A percentile compares a stretch with the other conserved stretches of the same genome.
Conservation (phyloP, 2,797 vertebrate genomes). For the Siniperca obscura region DNA sequence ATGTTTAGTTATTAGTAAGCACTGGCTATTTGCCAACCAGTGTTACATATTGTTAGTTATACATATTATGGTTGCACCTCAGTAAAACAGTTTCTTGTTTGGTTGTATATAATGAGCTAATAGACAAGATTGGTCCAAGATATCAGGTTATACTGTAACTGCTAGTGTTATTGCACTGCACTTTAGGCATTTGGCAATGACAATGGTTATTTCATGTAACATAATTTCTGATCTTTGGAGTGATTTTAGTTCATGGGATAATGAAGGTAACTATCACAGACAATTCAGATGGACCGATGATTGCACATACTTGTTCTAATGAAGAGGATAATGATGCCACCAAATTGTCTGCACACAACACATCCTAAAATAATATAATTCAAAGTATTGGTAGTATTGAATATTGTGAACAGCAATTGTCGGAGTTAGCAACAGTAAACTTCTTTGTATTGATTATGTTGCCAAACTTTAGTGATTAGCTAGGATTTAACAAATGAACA, state of each 20-base stretch:
- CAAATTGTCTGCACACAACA: neutral
- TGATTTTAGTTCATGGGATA: neutral
- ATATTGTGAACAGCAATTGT: too few species aligned
- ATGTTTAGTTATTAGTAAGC: constrained; percentile 23
- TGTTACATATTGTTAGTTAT: neutral
- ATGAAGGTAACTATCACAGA: neutral
- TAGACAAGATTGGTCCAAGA: neutral
- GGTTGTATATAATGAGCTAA: neutral
- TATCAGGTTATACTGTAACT: neutral
- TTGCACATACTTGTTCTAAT: neutral
- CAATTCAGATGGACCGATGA: neutral
- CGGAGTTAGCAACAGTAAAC: too few species aligned
- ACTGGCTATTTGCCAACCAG: neutral
- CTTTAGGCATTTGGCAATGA: neutral
- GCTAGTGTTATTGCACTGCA: neutral
- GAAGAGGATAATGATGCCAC: neutral
- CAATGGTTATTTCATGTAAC: neutral
- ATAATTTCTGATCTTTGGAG: neutral
- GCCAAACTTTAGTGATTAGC: neutral
- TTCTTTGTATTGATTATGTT: too few species aligned
- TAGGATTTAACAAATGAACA: neutral
- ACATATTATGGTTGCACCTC: neutral
- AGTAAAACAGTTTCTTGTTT: neutral
- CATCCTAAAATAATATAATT: neutral
- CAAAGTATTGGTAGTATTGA: too few species aligned